Conservation (phyloP, 2,113 vertebrate genomes). For the Hemiprocne comata region DNA sequence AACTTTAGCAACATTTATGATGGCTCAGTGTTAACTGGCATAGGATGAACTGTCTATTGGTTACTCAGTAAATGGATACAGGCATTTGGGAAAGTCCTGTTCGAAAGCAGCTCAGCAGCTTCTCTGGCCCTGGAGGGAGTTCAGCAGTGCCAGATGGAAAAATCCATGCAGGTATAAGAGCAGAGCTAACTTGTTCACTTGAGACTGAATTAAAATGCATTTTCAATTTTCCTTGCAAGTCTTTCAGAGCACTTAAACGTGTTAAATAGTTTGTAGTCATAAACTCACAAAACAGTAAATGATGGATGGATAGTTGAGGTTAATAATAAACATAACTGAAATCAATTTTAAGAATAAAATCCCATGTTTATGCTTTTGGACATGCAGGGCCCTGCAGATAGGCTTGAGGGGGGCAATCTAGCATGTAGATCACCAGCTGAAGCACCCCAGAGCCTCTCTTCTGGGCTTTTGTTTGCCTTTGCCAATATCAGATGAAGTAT, state of each 20-base stretch:
- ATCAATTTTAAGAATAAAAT: not conserved
- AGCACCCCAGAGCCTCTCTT: not conserved
- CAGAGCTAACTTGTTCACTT: not conserved
- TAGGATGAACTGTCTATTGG: not conserved
- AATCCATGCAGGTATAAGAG: not conserved
- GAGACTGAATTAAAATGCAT: not conserved
- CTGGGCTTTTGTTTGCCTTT: not conserved
- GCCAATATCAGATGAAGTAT: rapidly evolving
- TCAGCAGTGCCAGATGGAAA: not conserved
- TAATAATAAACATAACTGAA: not conserved
- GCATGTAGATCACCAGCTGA: not conserved
- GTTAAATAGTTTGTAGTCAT: not conserved
- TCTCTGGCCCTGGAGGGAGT: not conserved
- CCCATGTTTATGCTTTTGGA: not conserved
- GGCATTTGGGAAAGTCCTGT: not conserved
- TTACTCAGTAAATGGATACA: not conserved
- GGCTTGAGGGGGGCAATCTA: not conserved
- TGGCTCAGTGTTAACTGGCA: not conserved
- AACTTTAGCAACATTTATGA: not conserved
- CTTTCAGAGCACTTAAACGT: not conserved
- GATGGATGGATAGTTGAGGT: not conserved
- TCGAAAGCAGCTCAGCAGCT: not conserved
- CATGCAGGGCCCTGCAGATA: not conserved
- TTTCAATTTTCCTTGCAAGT: not conserved
- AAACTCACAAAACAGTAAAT: not conserved